These are phyloP conservation scores for Drosophila longiperda DNA, from an alignment of 2,888 invertebrate species.

Conservation along the genomic window DNA sequence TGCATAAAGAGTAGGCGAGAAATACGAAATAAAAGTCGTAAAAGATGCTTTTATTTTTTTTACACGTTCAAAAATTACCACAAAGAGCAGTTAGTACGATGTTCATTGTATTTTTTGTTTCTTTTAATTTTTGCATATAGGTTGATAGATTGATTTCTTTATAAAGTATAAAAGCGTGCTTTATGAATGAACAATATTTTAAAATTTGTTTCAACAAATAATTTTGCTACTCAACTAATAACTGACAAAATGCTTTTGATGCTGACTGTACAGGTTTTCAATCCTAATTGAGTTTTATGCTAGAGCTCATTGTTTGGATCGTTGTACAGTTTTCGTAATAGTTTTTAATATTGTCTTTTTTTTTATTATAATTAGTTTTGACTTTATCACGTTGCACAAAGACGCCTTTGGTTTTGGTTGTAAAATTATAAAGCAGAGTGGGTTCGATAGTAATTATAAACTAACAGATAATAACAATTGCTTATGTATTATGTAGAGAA, in stretches of 20 bases:
- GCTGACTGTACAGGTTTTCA: constrained; percentile 80
- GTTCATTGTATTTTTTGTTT: constrained; percentile 49
- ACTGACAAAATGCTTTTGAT: constrained; percentile 86
- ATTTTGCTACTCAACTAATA: constrained; percentile 75
- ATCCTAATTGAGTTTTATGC: constrained; percentile 53
- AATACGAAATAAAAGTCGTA: constrained; percentile 62
- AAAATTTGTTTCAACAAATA: constrained; percentile 49
- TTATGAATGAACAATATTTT: constrained; percentile 74
- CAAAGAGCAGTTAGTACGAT: constrained; percentile 78
- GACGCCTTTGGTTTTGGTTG: constrained; percentile 50
- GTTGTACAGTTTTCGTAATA: constrained; percentile 50
- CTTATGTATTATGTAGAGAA: constrained; percentile 69
- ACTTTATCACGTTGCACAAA: constrained; percentile 35
- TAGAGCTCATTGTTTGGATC: constrained; percentile 44
- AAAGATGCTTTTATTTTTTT: constrained; percentile 58
- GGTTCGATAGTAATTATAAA: constrained; percentile 64
- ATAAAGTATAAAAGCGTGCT: constrained; percentile 74
- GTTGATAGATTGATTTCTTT: constrained; percentile 56
- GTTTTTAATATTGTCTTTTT: constrained; percentile 32
- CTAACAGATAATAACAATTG: constrained; percentile 76
- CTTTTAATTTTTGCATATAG: constrained; percentile 30
- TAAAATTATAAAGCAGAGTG: constrained; percentile 52
- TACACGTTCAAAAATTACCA: constrained; percentile 64
- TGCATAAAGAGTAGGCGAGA: constrained; percentile 73
- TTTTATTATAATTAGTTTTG: constrained; percentile 10